These are phyloP conservation scores for Cephus sareptanus DNA, from an alignment of 2,888 invertebrate genomes.

Conservation along the genomic window DNA sequence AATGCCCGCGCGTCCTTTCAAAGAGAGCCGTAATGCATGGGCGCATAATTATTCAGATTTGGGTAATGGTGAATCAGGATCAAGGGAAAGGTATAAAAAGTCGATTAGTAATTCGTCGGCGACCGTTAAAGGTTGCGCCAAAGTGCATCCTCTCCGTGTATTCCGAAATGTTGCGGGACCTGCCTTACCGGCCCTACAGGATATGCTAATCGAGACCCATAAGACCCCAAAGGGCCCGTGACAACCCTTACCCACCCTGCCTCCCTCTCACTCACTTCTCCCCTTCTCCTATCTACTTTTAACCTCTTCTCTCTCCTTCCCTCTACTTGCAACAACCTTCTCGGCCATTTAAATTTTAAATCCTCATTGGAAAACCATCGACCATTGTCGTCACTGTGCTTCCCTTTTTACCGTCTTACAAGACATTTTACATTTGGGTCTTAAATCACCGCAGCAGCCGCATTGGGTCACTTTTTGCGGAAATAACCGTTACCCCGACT, in stretches of 20 bases:
- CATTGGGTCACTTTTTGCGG: background rate
- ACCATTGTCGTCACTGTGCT: background rate
- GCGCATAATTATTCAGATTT: slow-evolving; percentile 9
- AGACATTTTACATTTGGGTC: background rate
- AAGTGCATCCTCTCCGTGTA: slow-evolving; percentile 35
- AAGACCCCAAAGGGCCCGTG: slow-evolving; percentile 30
- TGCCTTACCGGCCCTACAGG: slow-evolving; percentile 62
- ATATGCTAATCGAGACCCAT: slow-evolving; percentile 56
- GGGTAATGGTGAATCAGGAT: no score
- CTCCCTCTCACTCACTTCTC: slow-evolving; percentile 12
- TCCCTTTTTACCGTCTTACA: background rate
- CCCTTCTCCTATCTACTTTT: slow-evolving; percentile 12
- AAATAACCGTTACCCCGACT: background rate
- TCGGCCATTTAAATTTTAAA: slow-evolving; percentile 53
- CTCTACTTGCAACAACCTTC: background rate
- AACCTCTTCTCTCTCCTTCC: slow-evolving; percentile 14
- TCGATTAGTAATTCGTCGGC: slow-evolving; percentile 53
- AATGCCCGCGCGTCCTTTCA: slow-evolving; percentile 13
- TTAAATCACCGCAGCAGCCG: background rate
- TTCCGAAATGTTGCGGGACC: slow-evolving; percentile 52
- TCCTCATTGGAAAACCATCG: slow-evolving; percentile 42
- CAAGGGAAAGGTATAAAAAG: slow-evolving; percentile 29
- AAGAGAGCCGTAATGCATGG: slow-evolving; percentile 21
- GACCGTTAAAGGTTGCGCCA: slow-evolving; percentile 56
- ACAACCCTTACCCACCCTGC: no score